Percentiles rank a stretch among this genome's conserved stretches.
Evolutionary conservation across 2,888 invertebrate genomes (phyloP).

Genomic region (Rhamphomyia laevipes): DNA sequence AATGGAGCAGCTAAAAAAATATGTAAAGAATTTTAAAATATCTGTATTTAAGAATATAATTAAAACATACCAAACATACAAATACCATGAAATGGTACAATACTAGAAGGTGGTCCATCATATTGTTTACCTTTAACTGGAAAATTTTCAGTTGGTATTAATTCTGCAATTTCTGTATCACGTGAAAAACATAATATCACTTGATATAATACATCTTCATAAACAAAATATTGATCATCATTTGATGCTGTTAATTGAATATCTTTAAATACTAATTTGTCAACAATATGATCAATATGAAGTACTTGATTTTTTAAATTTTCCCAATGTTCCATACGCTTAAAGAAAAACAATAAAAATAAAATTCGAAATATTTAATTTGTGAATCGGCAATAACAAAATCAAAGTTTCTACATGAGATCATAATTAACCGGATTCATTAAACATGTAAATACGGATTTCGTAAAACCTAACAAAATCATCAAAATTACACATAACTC

Average conservation of each 20-base stretch:
- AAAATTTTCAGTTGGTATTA: slow-evolving; percentile 46
- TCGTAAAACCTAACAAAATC: no score
- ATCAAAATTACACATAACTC: no score
- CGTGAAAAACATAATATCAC: slow-evolving; percentile 86
- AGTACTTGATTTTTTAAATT: slow-evolving; percentile 70
- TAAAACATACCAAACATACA: slow-evolving; percentile 79
- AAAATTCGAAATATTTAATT: background rate
- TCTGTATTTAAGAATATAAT: slow-evolving; percentile 36
- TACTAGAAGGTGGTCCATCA: slow-evolving; percentile 72
- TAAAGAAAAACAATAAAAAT: slow-evolving; percentile 20
- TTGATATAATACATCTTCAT: slow-evolving; percentile 91
- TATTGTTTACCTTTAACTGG: slow-evolving; percentile 33
- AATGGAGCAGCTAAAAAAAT: slow-evolving; percentile 73
- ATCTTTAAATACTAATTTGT: slow-evolving; percentile 90
- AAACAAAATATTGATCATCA: slow-evolving; percentile 96
- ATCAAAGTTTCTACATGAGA: no score
- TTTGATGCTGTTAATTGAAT: slow-evolving; percentile 92
- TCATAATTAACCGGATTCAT: no score
- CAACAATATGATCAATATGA: slow-evolving; percentile 83
- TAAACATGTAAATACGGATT: no score
- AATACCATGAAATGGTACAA: slow-evolving; percentile 94
- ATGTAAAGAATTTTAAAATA: background rate
- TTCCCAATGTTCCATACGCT: slow-evolving; percentile 67
- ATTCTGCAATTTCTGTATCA: slow-evolving; percentile 66
- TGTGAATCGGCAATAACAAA: no score